Conservation (phyloP, 2,113 vertebrate genomes). For the Toxotes chatareus region DNA sequence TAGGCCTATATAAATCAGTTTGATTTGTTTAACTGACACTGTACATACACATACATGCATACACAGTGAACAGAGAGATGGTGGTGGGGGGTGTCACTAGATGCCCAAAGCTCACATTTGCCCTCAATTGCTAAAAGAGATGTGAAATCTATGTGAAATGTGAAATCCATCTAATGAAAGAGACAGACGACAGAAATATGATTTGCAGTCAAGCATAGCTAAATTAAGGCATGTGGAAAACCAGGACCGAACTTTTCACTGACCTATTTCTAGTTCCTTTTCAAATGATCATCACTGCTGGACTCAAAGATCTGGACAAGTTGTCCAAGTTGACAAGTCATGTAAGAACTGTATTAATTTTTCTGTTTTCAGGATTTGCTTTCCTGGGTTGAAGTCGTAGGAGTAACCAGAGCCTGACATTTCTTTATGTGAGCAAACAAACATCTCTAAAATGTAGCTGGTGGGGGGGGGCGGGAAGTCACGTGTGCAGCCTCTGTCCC, state of each 20-base stretch:
- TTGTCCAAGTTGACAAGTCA: too few relatives aligned
- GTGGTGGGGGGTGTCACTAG: background rate
- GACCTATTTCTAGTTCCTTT: too few relatives aligned
- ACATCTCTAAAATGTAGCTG: slow-evolving; percentile 52
- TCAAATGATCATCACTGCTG: too few relatives aligned
- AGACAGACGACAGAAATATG: background rate
- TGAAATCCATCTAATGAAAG: background rate
- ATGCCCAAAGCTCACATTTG: background rate
- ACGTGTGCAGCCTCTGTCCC: slow-evolving; percentile 61
- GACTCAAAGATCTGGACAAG: too few relatives aligned
- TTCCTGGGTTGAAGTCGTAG: background rate
- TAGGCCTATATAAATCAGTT: background rate
- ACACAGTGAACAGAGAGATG: background rate
- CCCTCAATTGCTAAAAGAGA: background rate
- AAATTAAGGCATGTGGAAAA: background rate
- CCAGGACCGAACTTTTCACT: background rate
- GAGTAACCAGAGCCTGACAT: slow-evolving; percentile 41
- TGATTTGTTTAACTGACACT: background rate
- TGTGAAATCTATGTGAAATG: too few relatives aligned
- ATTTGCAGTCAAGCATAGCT: background rate
- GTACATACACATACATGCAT: background rate
- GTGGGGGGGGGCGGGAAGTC: slow-evolving; percentile 30
- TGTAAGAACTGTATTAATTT: background rate
- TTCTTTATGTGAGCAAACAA: slow-evolving; percentile 58
- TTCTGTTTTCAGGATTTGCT: slow-evolving; percentile 7